Conservation (phyloP, 2,888 invertebrate species). For the Anoplius nigerrimus region DNA sequence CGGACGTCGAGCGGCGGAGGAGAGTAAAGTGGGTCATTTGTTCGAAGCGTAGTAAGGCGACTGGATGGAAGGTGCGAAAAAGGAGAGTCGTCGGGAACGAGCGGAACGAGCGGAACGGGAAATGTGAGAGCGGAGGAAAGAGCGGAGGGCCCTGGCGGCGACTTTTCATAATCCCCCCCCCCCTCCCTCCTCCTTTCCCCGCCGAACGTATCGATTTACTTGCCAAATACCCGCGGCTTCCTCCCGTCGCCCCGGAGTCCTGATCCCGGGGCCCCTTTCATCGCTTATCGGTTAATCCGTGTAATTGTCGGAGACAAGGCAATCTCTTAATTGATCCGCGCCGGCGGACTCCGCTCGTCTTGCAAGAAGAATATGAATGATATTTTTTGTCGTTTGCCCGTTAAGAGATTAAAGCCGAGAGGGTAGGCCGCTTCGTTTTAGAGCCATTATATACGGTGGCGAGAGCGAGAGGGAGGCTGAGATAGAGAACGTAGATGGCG, state of each 20-base stretch:
- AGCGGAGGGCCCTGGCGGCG: constrained; percentile 13
- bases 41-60: too few relatives aligned
- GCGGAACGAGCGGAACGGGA: too few relatives aligned
- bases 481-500: neutral
- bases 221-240: too few relatives aligned
- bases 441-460: constrained; percentile 63
- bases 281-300: constrained; percentile 38
- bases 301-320: constrained; percentile 52
- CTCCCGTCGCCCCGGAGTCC: constrained; percentile 8
- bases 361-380: constrained; percentile 60
- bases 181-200: neutral
- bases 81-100: too few relatives aligned
- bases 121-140: too few relatives aligned
- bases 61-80: too few relatives aligned
- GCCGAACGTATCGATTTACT: constrained; percentile 5
- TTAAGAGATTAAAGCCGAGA: constrained; percentile 72
- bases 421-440: constrained; percentile 66
- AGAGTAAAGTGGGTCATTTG: too few relatives aligned
- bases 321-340: constrained; percentile 62
- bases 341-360: constrained; percentile 41
- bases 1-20: too few relatives aligned
- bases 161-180: constrained; percentile 22
- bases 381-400: constrained; percentile 67
- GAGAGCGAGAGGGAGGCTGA: constrained; percentile 14
- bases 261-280: neutral